phyloP scores from a whole-genome alignment of 2,797 vertebrate genomes.

The Rhinella marina region DNA sequence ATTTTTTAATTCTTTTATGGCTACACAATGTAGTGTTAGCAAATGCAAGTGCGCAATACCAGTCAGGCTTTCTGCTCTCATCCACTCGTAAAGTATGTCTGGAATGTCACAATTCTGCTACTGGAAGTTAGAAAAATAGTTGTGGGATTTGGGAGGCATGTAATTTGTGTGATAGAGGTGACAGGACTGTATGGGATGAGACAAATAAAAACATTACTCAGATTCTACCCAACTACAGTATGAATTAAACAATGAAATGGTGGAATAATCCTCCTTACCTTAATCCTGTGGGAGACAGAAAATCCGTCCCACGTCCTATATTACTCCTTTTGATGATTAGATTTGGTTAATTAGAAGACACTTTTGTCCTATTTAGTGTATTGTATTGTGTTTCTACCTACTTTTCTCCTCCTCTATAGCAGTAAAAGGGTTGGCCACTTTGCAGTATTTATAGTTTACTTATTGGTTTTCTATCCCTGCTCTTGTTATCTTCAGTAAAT shows the following conservation, averaged over 20 bases:
- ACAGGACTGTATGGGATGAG: conserved; percentile 4
- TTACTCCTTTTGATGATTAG: neutral
- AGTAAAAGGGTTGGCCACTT: no score
- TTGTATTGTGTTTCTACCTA: neutral
- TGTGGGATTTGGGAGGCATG: conserved; percentile 20
- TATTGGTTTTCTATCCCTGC: no score
- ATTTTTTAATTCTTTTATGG: neutral
- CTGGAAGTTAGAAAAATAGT: neutral
- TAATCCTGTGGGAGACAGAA: neutral
- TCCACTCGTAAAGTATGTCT: neutral
- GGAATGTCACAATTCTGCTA: conserved; percentile 16
- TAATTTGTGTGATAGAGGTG: neutral
- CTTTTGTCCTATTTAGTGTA: neutral
- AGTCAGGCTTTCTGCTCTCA: neutral
- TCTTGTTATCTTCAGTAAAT: no score
- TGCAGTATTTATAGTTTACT: no score
- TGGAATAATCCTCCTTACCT: neutral
- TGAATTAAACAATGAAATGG: neutral
- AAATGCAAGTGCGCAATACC: neutral
- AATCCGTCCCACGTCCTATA: neutral
- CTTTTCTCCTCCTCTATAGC: neutral
- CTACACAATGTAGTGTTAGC: neutral
- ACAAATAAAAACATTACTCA: neutral
- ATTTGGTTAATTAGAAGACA: neutral
- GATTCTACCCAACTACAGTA: neutral